Evolutionary conservation across 2,888 invertebrate species (phyloP).

Genomic region (Ctena decussata): DNA sequence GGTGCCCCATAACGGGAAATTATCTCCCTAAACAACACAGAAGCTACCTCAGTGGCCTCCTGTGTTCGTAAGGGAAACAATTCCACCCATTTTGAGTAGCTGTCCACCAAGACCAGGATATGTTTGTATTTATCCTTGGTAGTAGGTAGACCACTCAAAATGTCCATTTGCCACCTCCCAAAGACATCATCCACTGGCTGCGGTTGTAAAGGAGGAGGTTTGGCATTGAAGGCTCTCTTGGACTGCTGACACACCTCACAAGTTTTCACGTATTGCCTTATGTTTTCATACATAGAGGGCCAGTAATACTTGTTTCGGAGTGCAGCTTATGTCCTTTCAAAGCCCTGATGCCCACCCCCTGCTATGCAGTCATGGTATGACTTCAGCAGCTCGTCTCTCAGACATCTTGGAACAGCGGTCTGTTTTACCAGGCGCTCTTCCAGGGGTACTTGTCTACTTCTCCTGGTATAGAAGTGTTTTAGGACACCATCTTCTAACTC

Average conservation of each 20-base stretch:
- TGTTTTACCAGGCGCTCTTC: conserved; percentile 14
- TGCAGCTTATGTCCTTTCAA: conserved; percentile 58
- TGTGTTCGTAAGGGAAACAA: background rate
- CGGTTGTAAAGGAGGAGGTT: background rate
- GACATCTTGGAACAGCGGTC: conserved; percentile 22
- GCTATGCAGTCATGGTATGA: conserved; percentile 55
- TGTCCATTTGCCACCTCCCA: background rate
- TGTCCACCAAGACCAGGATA: background rate
- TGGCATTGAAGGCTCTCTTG: background rate
- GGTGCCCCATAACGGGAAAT: background rate
- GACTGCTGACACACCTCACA: background rate
- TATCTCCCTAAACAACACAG: background rate
- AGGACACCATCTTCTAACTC: conserved; percentile 6
- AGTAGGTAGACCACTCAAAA: background rate
- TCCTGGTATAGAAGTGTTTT: conserved; percentile 1
- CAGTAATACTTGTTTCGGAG: conserved; percentile 58
- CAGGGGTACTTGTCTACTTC: background rate
- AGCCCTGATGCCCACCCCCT: conserved; percentile 56
- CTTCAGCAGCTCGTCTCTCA: conserved; percentile 27
- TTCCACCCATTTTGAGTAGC: background rate
- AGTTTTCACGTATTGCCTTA: conserved; percentile 38
- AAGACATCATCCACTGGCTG: background rate
- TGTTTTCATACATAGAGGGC: conserved; percentile 59
- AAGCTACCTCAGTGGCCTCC: background rate
- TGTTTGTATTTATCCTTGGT: background rate